Base-by-base conservation (phyloP, 2,888 invertebrate species). In the Folsomia manolachei region DNA sequence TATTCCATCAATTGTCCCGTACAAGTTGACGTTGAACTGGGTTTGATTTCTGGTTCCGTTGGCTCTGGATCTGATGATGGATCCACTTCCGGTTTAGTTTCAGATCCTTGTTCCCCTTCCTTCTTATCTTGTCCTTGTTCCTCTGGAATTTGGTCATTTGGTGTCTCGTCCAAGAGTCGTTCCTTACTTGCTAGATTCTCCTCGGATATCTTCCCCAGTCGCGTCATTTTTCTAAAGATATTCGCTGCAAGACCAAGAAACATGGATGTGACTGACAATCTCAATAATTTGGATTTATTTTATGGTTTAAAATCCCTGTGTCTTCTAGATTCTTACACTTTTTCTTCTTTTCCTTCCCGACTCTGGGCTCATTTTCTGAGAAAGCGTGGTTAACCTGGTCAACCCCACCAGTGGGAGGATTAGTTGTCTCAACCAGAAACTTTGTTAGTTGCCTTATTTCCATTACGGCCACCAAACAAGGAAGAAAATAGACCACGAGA, bases 141-240 rank as follows among this genome's bases (percentile, higher is more conserved):
- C 18, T 60, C 21, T 18, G 9, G 7, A 18, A n/a, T 64, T 18
- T 27, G 2, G 26, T 64, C 60, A 7, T 25, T 26, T 64, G 27
- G 27, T 18, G 23, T 64, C n/a, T n/a, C n/a, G n/a, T n/a, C n/a
- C n/a, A n/a, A n/a, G 18, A 64, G 27, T 27, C 21, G 27, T 25
- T 64, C 64, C 21, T 27, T 64, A 19, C 64, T 66, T 64, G 39
- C 2, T 18, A 72, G 52, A 67, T 78, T 79, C 70, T 79, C 79
- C 63, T 79, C 79, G 1, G 78, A 75, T 27, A 79, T 79, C 67
- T 78, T 79, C 27, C 75, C 76, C 25, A 79, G 70, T 71, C 72
- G 78, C 77, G 77, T 74, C 71, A 73, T 74, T 73, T 74, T 78
- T 77, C 74, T 78, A 78, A 79, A 79, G 79, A 79, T 79, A 79